Evolutionary conservation across 2,888 invertebrate genomes (phyloP).

Genomic region (Drosophila neotestacea): DNA sequence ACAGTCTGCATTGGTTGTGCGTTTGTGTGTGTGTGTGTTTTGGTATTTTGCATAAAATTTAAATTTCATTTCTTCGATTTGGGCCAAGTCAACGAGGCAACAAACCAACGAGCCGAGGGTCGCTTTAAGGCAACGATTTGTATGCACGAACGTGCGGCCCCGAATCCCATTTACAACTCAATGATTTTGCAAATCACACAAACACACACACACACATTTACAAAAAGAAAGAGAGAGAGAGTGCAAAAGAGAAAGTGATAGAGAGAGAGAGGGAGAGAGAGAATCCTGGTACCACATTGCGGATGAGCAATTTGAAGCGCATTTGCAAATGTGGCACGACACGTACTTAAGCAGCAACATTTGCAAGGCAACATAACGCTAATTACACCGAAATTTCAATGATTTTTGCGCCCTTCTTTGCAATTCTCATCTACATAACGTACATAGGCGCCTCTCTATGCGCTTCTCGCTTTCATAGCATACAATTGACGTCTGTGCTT

Average conservation of each 20-base stretch:
- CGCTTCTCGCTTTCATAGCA: conserved; percentile 20
- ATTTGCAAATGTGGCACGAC: conserved; percentile 65
- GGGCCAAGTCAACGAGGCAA: conserved; percentile 59
- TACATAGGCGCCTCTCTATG: conserved; percentile 13
- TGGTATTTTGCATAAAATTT: conserved; percentile 66
- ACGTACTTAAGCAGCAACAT: conserved; percentile 65
- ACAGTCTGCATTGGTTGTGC: conserved; percentile 8
- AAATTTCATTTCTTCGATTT: conserved; percentile 68
- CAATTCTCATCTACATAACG: conserved; percentile 15
- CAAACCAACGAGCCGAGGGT: conserved; percentile 52
- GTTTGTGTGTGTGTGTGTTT: conserved; percentile 20
- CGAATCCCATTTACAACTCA: conserved; percentile 68
- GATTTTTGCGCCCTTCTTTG: conserved; percentile 38
- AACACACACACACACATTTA: conserved; percentile 41
- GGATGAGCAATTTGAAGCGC: conserved; percentile 63
- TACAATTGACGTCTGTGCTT: conserved; percentile 41
- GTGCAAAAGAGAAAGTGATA: background rate
- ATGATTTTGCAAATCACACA: conserved; percentile 62
- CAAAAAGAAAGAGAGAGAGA: background rate
- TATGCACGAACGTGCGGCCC: conserved; percentile 64
- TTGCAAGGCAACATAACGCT: conserved; percentile 48
- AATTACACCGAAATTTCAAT: conserved; percentile 57
- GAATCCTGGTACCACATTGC: conserved; percentile 29
- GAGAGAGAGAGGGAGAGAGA: background rate
- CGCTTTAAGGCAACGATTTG: conserved; percentile 63